A percentile compares a stretch with the other conserved stretches of the same genome.
Conservation (phyloP, 2,888 invertebrate species). For the Polyommatus icarus region DNA sequence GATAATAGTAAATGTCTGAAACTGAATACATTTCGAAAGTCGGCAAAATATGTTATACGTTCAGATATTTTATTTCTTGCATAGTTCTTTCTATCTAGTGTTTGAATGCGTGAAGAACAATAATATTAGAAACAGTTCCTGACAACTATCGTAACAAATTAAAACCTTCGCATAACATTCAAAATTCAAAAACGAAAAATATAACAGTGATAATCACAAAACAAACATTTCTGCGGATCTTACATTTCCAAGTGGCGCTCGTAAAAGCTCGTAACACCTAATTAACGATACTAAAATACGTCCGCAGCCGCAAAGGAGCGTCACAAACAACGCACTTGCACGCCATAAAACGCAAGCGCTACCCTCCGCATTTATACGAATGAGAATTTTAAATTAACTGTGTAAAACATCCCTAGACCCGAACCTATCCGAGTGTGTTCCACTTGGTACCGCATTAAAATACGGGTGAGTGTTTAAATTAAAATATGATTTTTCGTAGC, state of each 20-base stretch:
- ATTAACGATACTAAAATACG: conserved; percentile 80
- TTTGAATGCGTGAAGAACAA: too few relatives aligned
- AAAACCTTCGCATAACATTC: not conserved
- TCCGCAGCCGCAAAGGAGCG: conserved; percentile 70
- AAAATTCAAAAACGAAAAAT: not conserved
- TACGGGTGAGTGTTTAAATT: too few relatives aligned
- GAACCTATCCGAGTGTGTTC: conserved; percentile 47
- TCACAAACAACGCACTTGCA: conserved; percentile 74
- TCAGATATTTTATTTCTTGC: too few relatives aligned
- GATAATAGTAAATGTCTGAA: too few relatives aligned
- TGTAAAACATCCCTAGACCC: conserved; percentile 67
- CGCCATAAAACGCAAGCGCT: conserved; percentile 79
- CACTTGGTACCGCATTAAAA: conserved; percentile 43
- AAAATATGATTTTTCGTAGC: too few relatives aligned
- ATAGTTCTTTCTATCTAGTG: not conserved
- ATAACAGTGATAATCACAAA: not conserved
- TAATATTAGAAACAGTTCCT: too few relatives aligned
- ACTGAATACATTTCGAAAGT: too few relatives aligned
- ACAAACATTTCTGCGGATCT: conserved; percentile 9
- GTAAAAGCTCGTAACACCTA: conserved; percentile 70
- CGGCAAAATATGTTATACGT: too few relatives aligned
- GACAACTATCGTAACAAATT: not conserved
- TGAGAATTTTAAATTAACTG: conserved; percentile 81
- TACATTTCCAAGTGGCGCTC: conserved; percentile 41
- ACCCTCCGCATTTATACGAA: conserved; percentile 79